Evolutionary conservation across 2,113 vertebrate genomes (phyloP).

Genomic region (Lepisosteus osseus): DNA sequence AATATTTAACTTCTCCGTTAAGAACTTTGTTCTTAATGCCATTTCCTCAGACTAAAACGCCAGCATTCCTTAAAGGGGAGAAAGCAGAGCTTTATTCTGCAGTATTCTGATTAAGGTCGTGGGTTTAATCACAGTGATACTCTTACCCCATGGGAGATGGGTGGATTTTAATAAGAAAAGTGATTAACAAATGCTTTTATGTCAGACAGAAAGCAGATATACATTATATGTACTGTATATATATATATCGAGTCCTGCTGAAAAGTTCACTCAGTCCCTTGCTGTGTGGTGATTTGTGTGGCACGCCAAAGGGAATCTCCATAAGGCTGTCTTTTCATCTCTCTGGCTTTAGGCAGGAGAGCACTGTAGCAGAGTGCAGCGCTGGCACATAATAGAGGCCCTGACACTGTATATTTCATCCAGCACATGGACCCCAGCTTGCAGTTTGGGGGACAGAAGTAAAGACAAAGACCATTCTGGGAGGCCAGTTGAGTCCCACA

Average conservation of each 20-base stretch:
- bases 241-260: neutral
- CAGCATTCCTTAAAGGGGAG: too few species aligned
- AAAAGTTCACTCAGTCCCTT: neutral
- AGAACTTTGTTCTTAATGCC: too few species aligned
- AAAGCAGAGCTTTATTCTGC: too few species aligned
- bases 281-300: neutral
- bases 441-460: conserved; percentile 20
- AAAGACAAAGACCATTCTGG: conserved; percentile 18
- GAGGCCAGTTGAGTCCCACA: conserved; percentile 2
- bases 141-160: neutral
- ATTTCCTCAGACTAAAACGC: too few species aligned
- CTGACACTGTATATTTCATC: conserved; percentile 40
- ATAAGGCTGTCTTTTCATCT: conserved; percentile 13
- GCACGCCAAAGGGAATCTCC: neutral
- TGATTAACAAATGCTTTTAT: conserved; percentile 8
- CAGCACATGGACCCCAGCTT: conserved; percentile 31
- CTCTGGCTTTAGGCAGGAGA: conserved; percentile 10
- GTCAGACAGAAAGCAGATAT: neutral
- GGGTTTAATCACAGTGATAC: neutral
- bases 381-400: conserved; percentile 32
- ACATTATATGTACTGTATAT: neutral
- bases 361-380: neutral
- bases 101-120: neutral
- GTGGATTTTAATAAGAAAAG: conserved; percentile 4
- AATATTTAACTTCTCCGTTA: too few species aligned